Evolutionary conservation across 2,113 vertebrate species (phyloP).

Genomic region (Coptodon bakossiorum): DNA sequence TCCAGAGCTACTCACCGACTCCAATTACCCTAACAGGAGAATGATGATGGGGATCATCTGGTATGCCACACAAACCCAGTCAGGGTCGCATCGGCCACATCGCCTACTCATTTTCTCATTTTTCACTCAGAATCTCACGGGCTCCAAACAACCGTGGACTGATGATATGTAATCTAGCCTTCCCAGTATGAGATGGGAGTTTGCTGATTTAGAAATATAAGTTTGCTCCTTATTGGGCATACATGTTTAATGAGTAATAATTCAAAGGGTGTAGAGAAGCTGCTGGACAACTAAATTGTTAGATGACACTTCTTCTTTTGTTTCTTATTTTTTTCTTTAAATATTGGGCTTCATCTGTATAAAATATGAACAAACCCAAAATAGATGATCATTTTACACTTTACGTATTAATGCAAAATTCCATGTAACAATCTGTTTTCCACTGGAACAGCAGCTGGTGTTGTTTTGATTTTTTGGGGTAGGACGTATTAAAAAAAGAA

Average conservation of each 20-base stretch:
- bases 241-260: neutral
- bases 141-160: neutral
- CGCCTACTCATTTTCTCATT: conserved; percentile 22
- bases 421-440: neutral
- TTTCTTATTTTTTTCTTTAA: neutral
- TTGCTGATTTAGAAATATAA: neutral
- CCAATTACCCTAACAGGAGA: conserved; percentile 48
- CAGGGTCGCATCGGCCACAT: neutral
- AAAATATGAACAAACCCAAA: neutral
- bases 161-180: neutral
- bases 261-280: neutral
- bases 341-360: neutral
- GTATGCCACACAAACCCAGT: neutral
- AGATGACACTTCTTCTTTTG: neutral
- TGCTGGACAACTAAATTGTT: neutral
- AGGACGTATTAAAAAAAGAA: neutral
- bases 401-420: neutral
- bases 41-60: conserved; percentile 37
- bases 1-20: conserved; percentile 34
- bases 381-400: neutral
- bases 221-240: neutral
- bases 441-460: neutral
- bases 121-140: conserved; percentile 14
- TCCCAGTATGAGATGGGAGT: neutral
- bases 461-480: neutral